Evolutionary conservation across 2,113 vertebrate species (phyloP), one percentile per base, ranked within the genome.

Genomic region (Gavialis gangeticus): DNA sequence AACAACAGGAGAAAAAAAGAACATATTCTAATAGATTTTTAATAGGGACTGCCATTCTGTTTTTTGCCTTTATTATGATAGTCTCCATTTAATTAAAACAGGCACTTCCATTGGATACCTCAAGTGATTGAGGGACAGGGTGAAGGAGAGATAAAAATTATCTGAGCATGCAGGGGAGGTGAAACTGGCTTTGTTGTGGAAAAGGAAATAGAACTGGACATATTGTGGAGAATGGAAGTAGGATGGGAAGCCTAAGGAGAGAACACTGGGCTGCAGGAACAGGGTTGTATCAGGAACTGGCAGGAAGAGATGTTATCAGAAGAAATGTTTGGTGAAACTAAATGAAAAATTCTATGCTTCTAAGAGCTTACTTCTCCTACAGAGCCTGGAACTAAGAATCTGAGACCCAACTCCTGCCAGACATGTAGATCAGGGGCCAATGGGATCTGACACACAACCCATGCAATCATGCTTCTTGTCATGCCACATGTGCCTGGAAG

Each of bases 91-190:
- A 67, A 18, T 3, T 13, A 21, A 25, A 79, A 60, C 5, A 4
- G 3, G 15, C 8, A 3, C 27, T 84, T 57, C 5, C 21, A 10
- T 4, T 76, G n/a, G 9, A 15, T 8, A 14, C 0, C 5, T 15
- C 12, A 66, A 12, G 1, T 60, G 5, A 0, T 0, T 30, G 17
- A 1, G 1, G 0, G 19, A 10, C 37, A 8, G 2, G 24, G 7
- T 13, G 2, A 14, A 2, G 18, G 34, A 64, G 46, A 75, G 83
- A 54, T 7, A 56, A 59, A 79, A 89, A 64, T 17, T 19, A 34
- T 2, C 4, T 69, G 37, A 67, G 57, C 46, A 3, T 59, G 24
- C 3, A 63, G 24, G 24, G 3, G 6, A 12, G 27, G 9, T 1
- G 75, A 69, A 71, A 2, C 2, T 21, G 10, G 11, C 10, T 71